A percentile compares a stretch with the other conserved stretches of the same genome.
phyloP scores from a whole-genome alignment of 2,113 vertebrate species.

The Ophthalmolycus amberensis region DNA sequence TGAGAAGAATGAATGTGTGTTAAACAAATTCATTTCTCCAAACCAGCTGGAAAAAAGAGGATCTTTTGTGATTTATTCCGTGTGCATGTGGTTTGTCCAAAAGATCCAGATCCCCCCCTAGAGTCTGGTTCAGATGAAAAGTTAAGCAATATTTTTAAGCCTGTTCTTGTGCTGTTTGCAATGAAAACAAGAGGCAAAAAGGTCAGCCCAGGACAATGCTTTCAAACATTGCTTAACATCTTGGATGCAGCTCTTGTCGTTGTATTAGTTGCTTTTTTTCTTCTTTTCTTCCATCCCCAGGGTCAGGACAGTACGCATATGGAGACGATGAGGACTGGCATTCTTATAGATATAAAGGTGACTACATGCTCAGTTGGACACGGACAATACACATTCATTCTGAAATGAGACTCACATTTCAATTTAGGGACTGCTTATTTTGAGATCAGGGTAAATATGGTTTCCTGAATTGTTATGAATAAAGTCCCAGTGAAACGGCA shows the following conservation, averaged over 20 bases:
- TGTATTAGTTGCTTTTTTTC: constrained; percentile 77
- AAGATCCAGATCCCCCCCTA: constrained; percentile 45
- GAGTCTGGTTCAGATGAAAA: constrained; percentile 55
- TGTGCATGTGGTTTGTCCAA: constrained; percentile 56
- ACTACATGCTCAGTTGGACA: constrained; percentile 57
- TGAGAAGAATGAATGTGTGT: constrained; percentile 37
- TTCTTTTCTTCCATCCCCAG: constrained; percentile 88
- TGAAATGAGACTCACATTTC: background rate
- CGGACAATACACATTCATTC: background rate
- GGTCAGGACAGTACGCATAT: constrained; percentile 92
- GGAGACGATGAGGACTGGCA: constrained; percentile 94
- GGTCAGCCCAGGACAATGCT: constrained; percentile 46
- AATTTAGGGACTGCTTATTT: background rate
- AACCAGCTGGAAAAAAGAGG: constrained; percentile 28
- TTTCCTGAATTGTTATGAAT: background rate
- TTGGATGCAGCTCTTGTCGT: constrained; percentile 40
- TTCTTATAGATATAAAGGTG: constrained; percentile 93
- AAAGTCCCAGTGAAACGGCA: background rate
- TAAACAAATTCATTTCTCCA: constrained; percentile 35
- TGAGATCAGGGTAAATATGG: background rate
- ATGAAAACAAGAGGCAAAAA: background rate
- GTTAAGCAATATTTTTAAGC: constrained; percentile 61
- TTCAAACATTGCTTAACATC: constrained; percentile 66
- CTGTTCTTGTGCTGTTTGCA: constrained; percentile 21
- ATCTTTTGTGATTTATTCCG: constrained; percentile 49